These are phyloP conservation scores for Napeogenes sylphis DNA, from an alignment of 2,888 invertebrate species.

Conservation along the genomic window DNA sequence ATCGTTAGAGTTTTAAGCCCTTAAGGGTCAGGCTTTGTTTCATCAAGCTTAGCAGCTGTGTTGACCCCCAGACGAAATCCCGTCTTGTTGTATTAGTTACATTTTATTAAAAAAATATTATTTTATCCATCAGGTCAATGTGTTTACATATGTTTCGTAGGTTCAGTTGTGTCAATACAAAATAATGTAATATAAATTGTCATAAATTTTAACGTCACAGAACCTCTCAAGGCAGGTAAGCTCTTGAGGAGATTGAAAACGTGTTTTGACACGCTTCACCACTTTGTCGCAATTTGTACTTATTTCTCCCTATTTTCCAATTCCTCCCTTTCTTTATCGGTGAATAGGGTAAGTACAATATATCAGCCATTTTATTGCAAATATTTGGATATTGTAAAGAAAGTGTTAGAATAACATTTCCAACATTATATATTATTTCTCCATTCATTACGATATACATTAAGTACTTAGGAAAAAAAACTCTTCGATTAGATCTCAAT, in stretches of 20 bases:
- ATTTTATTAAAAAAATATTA: neutral
- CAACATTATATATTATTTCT: no score
- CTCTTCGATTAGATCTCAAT: neutral
- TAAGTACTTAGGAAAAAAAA: neutral
- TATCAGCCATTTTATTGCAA: slow-evolving; percentile 1
- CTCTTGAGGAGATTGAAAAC: slow-evolving; percentile 22
- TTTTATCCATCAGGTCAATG: neutral
- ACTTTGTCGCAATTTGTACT: slow-evolving; percentile 53
- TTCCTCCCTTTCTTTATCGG: slow-evolving; percentile 12
- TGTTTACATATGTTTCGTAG: neutral
- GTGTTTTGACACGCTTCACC: slow-evolving; percentile 30
- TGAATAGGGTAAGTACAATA: slow-evolving; percentile 3
- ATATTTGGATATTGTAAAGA: neutral
- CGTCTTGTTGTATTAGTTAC: neutral
- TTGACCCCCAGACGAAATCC: slow-evolving; percentile 2
- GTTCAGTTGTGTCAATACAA: neutral
- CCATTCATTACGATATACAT: no score
- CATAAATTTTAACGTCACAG: slow-evolving; percentile 3
- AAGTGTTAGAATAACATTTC: neutral
- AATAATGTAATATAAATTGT: neutral
- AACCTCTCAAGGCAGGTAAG: slow-evolving; percentile 10
- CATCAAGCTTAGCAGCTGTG: slow-evolving; percentile 5
- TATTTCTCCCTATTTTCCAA: slow-evolving; percentile 37
- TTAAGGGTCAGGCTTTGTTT: slow-evolving; percentile 5
- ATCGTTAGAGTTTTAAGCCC: slow-evolving; percentile 4